Conservation (phyloP, 2,797 vertebrate genomes). For the Euthynnus affinis region DNA sequence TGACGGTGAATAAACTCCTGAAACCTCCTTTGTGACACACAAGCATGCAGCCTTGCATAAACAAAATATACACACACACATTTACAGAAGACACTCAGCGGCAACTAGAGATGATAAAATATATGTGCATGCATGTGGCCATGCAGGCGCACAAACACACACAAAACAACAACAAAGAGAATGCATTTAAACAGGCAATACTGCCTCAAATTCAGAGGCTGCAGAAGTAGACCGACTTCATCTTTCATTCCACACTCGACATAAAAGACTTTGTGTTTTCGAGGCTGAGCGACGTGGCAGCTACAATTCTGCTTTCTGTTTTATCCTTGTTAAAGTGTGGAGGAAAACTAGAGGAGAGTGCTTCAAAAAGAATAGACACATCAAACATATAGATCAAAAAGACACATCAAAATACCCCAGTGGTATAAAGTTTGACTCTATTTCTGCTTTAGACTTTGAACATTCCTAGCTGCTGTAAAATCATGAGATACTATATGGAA, state of each 20-base stretch:
- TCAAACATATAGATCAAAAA: constrained; percentile 79
- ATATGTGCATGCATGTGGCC: background rate
- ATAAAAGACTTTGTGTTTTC: constrained; percentile 69
- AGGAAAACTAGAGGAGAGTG: constrained; percentile 70
- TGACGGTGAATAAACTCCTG: constrained; percentile 52
- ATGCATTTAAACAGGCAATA: constrained; percentile 62
- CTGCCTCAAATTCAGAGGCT: constrained; percentile 60
- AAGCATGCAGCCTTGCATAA: constrained; percentile 26
- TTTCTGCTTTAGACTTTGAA: constrained; percentile 63
- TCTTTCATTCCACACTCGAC: constrained; percentile 57
- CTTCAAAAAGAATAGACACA: constrained; percentile 83
- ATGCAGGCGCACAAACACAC: background rate
- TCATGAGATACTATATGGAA: constrained; percentile 79
- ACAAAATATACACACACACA: constrained; percentile 32
- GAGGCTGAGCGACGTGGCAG: constrained; percentile 61
- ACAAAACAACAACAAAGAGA: constrained; percentile 68
- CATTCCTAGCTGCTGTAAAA: constrained; percentile 85
- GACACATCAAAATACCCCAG: constrained; percentile 65
- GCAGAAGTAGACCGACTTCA: constrained; percentile 62
- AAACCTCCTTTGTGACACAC: constrained; percentile 62
- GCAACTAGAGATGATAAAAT: constrained; percentile 39
- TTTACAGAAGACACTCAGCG: constrained; percentile 26
- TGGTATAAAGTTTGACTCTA: constrained; percentile 71
- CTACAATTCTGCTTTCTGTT: constrained; percentile 78
- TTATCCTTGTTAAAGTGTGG: constrained; percentile 77